phyloP scores from a whole-genome alignment of 2,888 invertebrate species.

The Nudaria mundana region DNA sequence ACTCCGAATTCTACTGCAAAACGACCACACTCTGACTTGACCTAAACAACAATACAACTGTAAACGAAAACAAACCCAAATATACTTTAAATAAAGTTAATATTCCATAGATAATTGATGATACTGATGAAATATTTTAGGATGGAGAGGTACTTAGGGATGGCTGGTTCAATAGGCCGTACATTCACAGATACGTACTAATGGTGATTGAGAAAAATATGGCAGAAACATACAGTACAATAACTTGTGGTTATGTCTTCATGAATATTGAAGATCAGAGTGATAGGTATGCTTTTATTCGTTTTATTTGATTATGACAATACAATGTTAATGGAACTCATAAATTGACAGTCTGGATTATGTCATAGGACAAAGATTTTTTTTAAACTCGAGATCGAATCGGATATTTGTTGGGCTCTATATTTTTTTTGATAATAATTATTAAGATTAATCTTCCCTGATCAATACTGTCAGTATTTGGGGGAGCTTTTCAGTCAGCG shows the following conservation, averaged over 20 bases:
- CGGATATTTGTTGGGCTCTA: too few relatives aligned
- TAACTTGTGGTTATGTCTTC: constrained; percentile 77
- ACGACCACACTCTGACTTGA: constrained; percentile 43
- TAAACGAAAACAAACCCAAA: constrained; percentile 30
- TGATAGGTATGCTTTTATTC: constrained; percentile 46
- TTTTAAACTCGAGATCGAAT: too few relatives aligned
- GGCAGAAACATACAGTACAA: constrained; percentile 60
- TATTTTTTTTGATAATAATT: too few relatives aligned
- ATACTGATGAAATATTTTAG: constrained; percentile 55
- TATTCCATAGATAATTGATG: constrained; percentile 20
- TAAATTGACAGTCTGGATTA: constrained; percentile 53
- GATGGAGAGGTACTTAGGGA: constrained; percentile 46
- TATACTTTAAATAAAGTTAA: constrained; percentile 21
- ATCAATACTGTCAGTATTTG: too few relatives aligned
- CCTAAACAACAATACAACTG: constrained; percentile 35
- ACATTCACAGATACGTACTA: constrained; percentile 75
- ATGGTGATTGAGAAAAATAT: constrained; percentile 82
- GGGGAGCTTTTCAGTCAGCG: too few relatives aligned
- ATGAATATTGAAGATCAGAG: constrained; percentile 78
- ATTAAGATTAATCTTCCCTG: too few relatives aligned
- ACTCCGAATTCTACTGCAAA: constrained; percentile 77
- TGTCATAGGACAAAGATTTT: constrained; percentile 21
- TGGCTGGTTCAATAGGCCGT: constrained; percentile 66
- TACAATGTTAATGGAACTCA: constrained; percentile 48
- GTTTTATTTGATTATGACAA: constrained; percentile 56